These are phyloP conservation scores for Lamprotornis superbus DNA, from an alignment of 2,113 vertebrate species.

Conservation along the genomic window DNA sequence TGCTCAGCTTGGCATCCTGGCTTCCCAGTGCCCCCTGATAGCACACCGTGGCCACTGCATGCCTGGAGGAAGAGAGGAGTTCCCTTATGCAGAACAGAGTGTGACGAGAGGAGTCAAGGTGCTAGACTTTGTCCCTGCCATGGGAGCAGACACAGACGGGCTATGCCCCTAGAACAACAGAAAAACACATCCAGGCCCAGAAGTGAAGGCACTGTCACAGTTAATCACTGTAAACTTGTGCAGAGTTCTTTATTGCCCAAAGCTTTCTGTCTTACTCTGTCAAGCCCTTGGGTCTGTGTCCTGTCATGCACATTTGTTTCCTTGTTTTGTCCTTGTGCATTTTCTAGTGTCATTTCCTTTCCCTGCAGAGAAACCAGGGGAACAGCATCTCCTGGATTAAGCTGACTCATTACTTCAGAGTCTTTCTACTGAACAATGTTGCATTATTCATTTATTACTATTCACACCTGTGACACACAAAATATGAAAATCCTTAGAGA, in stretches of 20 bases:
- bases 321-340: not conserved
- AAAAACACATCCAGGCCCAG: not conserved
- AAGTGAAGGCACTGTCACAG: not conserved
- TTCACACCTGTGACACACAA: not conserved
- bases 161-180: not conserved
- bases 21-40: not conserved
- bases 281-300: not conserved
- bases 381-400: not conserved
- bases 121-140: not conserved
- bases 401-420: constrained; percentile 7
- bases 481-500: not conserved
- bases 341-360: not conserved
- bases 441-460: not conserved
- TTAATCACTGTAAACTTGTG: not conserved
- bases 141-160: not conserved
- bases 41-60: rapidly evolving
- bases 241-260: not conserved
- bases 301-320: not conserved
- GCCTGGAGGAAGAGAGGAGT: not conserved
- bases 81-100: not conserved
- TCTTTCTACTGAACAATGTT: not conserved
- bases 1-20: not conserved
- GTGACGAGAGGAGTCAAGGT: not conserved
- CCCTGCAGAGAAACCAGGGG: not conserved
- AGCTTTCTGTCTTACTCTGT: not conserved